These are phyloP conservation scores for Poliocrania exsul DNA, from an alignment of 2,797 vertebrate species.

Conservation along the genomic window DNA sequence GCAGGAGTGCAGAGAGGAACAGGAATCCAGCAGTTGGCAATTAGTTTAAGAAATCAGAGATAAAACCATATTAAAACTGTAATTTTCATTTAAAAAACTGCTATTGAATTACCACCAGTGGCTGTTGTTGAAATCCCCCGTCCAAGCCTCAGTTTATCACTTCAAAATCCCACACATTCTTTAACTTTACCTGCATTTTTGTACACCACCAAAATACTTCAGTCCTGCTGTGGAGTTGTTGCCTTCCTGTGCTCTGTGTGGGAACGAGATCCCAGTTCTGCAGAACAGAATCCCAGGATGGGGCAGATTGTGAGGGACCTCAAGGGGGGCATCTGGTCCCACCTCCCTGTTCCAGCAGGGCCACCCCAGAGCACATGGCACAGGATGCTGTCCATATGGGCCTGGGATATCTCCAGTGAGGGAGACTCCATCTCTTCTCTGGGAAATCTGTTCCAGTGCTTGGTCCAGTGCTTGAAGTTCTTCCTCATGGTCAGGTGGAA, in stretches of 20 bases:
- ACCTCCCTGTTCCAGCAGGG: background rate
- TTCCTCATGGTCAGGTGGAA: background rate
- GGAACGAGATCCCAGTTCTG: background rate
- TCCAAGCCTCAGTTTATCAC: background rate
- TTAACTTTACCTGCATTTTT: background rate
- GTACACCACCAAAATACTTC: too few species aligned
- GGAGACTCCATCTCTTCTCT: background rate
- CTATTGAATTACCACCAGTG: fast-evolving
- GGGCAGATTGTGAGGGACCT: background rate
- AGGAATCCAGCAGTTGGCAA: background rate
- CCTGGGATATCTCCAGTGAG: background rate
- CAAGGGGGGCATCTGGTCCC: background rate
- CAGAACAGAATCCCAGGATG: fast-evolving
- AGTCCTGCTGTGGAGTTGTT: fast-evolving
- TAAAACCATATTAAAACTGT: background rate
- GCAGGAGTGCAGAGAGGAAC: background rate
- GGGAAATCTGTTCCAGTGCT: background rate
- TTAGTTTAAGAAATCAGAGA: background rate
- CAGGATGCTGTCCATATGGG: fast-evolving
- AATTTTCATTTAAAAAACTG: background rate
- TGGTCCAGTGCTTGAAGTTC: too few species aligned
- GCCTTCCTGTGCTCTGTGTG: background rate
- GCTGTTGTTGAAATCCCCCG: background rate
- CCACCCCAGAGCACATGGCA: background rate
- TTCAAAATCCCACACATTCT: background rate